A percentile compares a stretch with the other conserved stretches of the same genome.
Evolutionary conservation across 2,797 vertebrate species (phyloP).

Genomic region (Staurois parvus): DNA sequence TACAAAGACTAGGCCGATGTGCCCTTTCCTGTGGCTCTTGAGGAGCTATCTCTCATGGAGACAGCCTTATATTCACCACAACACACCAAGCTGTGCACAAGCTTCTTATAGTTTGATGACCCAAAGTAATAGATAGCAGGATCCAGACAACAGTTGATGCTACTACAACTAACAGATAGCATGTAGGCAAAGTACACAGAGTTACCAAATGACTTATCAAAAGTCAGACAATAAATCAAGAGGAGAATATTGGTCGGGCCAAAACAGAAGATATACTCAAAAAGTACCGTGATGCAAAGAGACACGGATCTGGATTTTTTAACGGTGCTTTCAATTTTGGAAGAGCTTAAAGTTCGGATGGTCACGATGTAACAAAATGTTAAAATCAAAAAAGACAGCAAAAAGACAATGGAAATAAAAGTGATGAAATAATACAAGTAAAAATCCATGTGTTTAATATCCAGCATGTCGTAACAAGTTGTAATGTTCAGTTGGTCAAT

Average conservation of each 20-base stretch:
- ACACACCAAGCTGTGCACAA: conserved; percentile 79
- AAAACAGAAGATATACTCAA: conserved; percentile 89
- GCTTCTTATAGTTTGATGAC: conserved; percentile 88
- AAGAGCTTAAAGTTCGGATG: conserved; percentile 82
- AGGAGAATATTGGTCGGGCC: conserved; percentile 89
- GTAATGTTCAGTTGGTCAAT: conserved; percentile 67
- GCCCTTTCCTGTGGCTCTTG: no score
- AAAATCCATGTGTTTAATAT: conserved; percentile 68
- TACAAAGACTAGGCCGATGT: no score
- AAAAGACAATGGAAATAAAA: conserved; percentile 82
- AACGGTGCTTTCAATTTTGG: conserved; percentile 75
- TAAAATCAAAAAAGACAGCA: conserved; percentile 81
- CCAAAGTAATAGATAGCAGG: conserved; percentile 92
- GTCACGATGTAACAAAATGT: conserved; percentile 81
- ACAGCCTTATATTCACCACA: conserved; percentile 55
- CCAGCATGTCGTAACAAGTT: conserved; percentile 74
- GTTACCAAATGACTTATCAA: conserved; percentile 75
- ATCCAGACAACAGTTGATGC: conserved; percentile 91
- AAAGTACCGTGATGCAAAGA: conserved; percentile 83
- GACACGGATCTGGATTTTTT: conserved; percentile 84
- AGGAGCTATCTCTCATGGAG: no score
- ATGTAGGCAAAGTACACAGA: no score
- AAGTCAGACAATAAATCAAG: conserved; percentile 80
- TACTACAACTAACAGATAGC: conserved; percentile 85
- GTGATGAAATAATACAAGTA: conserved; percentile 84